phyloP scores from a whole-genome alignment of 2,113 vertebrate species.

The Oryzias javanicus region DNA sequence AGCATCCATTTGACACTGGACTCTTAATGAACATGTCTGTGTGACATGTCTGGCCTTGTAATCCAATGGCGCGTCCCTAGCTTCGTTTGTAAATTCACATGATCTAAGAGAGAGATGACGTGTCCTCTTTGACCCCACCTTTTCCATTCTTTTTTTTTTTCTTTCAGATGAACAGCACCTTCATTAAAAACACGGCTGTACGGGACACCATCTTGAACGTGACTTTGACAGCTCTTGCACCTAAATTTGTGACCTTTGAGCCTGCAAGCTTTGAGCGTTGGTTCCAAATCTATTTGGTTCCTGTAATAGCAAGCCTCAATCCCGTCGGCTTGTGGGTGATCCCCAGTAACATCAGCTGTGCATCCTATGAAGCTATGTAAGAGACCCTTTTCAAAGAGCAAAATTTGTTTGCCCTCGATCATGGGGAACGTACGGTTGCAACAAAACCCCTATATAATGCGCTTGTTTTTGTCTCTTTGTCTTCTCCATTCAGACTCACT shows the following conservation, averaged over 20 bases:
- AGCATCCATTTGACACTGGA: not conserved
- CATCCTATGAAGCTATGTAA: constrained; percentile 35
- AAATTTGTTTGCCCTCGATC: not conserved
- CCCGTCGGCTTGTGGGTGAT: constrained; percentile 34
- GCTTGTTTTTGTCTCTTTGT: not conserved
- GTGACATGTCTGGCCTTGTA: not conserved
- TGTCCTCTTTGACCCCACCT: not conserved
- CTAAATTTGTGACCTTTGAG: constrained; percentile 28
- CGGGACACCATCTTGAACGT: constrained; percentile 40
- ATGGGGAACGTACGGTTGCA: too few relatives aligned
- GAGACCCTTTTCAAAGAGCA: constrained; percentile 3
- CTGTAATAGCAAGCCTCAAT: constrained; percentile 40
- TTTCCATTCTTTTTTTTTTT: not conserved
- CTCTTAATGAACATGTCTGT: not conserved
- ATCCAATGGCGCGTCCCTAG: not conserved
- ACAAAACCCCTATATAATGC: not conserved
- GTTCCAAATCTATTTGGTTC: constrained; percentile 46
- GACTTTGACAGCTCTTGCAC: constrained; percentile 44
- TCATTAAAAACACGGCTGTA: constrained; percentile 10
- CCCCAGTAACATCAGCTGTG: constrained; percentile 54
- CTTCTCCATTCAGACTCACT: constrained; percentile 2
- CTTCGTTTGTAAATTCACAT: not conserved
- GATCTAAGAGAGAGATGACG: not conserved
- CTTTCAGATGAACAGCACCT: constrained; percentile 33
- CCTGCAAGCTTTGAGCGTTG: constrained; percentile 37